phyloP scores from a whole-genome alignment of 2,888 invertebrate species.

The Campopleginae sp. region DNA sequence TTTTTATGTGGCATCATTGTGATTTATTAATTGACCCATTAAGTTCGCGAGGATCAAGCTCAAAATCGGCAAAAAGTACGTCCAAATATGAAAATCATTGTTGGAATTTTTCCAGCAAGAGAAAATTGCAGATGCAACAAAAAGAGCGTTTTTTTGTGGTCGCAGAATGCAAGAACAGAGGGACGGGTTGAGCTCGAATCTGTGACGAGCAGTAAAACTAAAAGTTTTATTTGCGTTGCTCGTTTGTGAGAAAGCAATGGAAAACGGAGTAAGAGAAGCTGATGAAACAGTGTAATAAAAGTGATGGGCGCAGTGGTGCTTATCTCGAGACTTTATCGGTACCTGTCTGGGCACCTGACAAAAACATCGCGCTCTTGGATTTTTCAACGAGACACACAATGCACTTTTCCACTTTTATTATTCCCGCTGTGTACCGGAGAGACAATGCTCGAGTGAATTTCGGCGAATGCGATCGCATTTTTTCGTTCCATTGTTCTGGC shows the following conservation, averaged over 20 bases:
- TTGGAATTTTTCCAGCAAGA: not conserved
- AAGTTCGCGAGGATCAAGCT: too few relatives aligned
- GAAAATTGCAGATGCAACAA: conserved; percentile 52
- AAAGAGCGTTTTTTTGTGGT: conserved; percentile 46
- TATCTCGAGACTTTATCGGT: conserved; percentile 82
- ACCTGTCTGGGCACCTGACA: conserved; percentile 78
- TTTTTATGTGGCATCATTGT: too few relatives aligned
- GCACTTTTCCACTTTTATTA: conserved; percentile 56
- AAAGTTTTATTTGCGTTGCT: conserved; percentile 65
- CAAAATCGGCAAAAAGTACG: not conserved
- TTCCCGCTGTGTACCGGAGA: conserved; percentile 20
- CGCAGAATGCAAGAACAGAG: conserved; percentile 49
- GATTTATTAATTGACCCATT: too few relatives aligned
- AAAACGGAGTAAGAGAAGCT: conserved; percentile 43
- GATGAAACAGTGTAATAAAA: conserved; percentile 67
- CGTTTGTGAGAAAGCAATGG: conserved; percentile 65
- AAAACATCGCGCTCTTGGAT: conserved; percentile 72
- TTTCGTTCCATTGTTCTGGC: conserved; percentile 52
- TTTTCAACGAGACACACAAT: conserved; percentile 62
- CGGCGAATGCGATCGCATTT: not conserved
- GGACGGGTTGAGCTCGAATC: conserved; percentile 47
- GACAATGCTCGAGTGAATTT: conserved; percentile 14
- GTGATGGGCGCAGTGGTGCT: conserved; percentile 73
- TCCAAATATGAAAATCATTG: not conserved
- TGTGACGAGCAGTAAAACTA: conserved; percentile 60